Evolutionary conservation across 2,113 vertebrate genomes (phyloP), one percentile per base, ranked within the genome.

Genomic region (Prionailurus bengalensis): DNA sequence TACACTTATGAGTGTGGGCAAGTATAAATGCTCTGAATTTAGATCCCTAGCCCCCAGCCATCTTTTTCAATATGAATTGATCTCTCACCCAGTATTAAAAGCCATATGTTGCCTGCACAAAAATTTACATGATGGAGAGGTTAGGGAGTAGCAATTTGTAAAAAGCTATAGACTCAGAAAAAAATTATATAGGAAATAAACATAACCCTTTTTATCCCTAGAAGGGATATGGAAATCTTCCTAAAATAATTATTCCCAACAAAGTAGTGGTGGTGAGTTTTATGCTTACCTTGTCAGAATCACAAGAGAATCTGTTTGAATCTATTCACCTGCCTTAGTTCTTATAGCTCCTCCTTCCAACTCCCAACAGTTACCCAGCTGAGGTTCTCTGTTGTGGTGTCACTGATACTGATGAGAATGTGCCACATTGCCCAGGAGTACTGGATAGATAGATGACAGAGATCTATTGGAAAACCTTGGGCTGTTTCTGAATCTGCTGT

Each of bases 1-100:
- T 51, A 65, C 1, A 48, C 19, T 89, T 14, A 48, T 6, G 12
- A 36, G 36, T 27, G 0, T 55, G 15, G 17, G 19, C 23, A 61
- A 66, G 45, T 66, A 15, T 73, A 73, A 66, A 25, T n/a, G 29
- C 17, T 94, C 42, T 93, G 70, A 96, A 53, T 93, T 71, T 87
- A 94, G 36, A 51, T 21, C 17, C 61, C 82, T 15, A 48, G 42
- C 14, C 6, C 16, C 74, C 15, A 36, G 2, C 27, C 45, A 5
- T 70, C 42, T 89, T 58, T n/a, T 25, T 84, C 19, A 6, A 4
- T 39, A 33, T 51, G 25, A 89, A 27, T 4, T 16, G 53, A 3
- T 86, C 25, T 91, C 21, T 85, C 4, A 10, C n/a, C n/a, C n/a
- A 58, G 55, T 70, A 66, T 86, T 85, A 83, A 82, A 90, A 92